Base-by-base conservation (phyloP, 2,888 invertebrate species). In the Resseliella maxima region DNA sequence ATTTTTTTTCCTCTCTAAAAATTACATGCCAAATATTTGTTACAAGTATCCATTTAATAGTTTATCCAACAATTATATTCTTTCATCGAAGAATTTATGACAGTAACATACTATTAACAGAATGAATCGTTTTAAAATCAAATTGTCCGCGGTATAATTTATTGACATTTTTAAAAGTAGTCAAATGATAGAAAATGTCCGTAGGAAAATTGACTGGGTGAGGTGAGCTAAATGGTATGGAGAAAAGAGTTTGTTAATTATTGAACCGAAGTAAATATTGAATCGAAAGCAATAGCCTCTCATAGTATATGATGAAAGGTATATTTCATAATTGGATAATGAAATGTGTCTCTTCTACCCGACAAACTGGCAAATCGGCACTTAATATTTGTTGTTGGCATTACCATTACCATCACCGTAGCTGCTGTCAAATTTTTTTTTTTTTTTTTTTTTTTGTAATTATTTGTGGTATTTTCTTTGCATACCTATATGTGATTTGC, bases 321-420 rank as follows among this genome's bases (percentile, higher is more conserved):
- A 46, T 85, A 85, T 83, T 83, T 46, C 45, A 85, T 85, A 85
- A 85, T 85, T 85, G 85, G 41, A 45, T 85, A 85, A 85, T 85
- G 41, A 85, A 85, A 85, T 85, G n/a, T n/a, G 85, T 85, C 85
- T 85, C 27, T 46, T 85, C 85, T 85, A 38, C 85, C 45, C 31
- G 31, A 18, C 15, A 8, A 24, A 18, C 6, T 31, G 64, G 31
- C 46, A 50, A 50, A 50, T 50, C 46, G 59, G 31, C 18, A 31
- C 31, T 31, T 35, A 1, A 35, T 72, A 31, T 12, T 72, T 38
- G 83, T 83, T 83, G 83, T 83, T 24, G 5, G 24, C 59, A 59
- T 59, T 59, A 15, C n/a, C 59, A 59, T 59, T 83, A 83, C 38
- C 38, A 38, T 83, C 38, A 15, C 36, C 36, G 83, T 83, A n/a